Evolutionary conservation across 1,140 invertebrate species (phyloP).

Genomic region (Coenobita brevimanus): DNA sequence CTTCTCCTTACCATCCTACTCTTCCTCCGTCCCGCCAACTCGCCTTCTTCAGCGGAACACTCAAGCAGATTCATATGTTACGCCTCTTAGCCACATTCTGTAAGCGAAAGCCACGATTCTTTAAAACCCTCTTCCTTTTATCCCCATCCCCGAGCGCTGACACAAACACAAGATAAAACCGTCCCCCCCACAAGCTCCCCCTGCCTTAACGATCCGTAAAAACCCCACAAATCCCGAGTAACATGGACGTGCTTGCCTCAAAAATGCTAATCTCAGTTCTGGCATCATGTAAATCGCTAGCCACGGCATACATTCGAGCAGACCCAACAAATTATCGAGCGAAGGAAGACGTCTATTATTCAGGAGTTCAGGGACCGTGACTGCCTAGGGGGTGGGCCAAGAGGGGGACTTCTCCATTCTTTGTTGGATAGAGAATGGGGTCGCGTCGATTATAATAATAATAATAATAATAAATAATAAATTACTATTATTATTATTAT

Average conservation of each 20-base stretch:
- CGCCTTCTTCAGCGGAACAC: neutral
- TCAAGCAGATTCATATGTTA: constrained; percentile 29
- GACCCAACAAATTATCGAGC: constrained; percentile 27
- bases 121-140: too few relatives aligned
- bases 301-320: constrained; percentile 9
- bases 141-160: neutral
- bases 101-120: neutral
- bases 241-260: constrained; percentile 19
- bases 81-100: constrained; percentile 32
- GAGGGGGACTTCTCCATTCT: too few relatives aligned
- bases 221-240: constrained; percentile 16
- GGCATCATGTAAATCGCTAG: constrained; percentile 19
- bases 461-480: too few relatives aligned
- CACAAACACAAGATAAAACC: constrained; percentile 34
- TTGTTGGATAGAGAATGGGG: too few relatives aligned
- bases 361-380: too few relatives aligned
- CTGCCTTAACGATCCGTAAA: constrained; percentile 34
- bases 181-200: neutral
- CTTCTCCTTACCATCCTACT: neutral
- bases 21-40: neutral
- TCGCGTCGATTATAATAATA: too few relatives aligned
- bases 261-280: constrained; percentile 38
- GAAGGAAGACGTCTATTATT: neutral
- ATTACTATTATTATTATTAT: too few relatives aligned
- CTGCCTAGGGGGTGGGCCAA: too few relatives aligned